These are phyloP conservation scores for Phocides pigmalion DNA, from an alignment of 1,140 invertebrate species.

Conservation along the genomic window DNA sequence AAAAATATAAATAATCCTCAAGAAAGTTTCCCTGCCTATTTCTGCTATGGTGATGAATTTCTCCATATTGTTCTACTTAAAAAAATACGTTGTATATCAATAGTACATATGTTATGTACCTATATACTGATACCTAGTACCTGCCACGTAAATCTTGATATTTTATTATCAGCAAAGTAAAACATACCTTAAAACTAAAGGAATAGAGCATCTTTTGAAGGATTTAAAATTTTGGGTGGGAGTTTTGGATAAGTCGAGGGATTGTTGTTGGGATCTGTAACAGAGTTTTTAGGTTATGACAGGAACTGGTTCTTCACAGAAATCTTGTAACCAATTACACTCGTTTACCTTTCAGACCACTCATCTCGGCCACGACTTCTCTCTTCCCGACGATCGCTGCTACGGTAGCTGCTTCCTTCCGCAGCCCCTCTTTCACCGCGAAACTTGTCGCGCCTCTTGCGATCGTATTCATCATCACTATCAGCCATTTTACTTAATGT, in stretches of 20 bases:
- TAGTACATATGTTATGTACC: no score
- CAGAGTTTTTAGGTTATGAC: constrained; percentile 24
- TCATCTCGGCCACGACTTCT: constrained; percentile 87
- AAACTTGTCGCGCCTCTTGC: constrained; percentile 94
- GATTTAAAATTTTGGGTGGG: constrained; percentile 57
- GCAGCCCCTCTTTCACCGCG: constrained; percentile 90
- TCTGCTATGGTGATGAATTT: no score
- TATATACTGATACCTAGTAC: neutral
- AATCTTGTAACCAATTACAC: neutral
- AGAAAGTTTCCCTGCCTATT: no score
- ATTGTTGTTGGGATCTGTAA: constrained; percentile 72
- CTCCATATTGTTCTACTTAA: no score
- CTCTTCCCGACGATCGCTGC: constrained; percentile 89
- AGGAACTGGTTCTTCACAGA: neutral
- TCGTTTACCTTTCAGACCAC: constrained; percentile 87
- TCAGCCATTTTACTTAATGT: constrained; percentile 88
- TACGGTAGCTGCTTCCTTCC: constrained; percentile 89
- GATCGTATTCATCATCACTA: constrained; percentile 96
- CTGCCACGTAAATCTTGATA: constrained; percentile 16
- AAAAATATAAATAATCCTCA: no score
- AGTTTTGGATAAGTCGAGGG: constrained; percentile 56
- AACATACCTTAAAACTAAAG: constrained; percentile 62
- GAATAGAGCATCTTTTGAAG: constrained; percentile 56
- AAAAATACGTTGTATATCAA: no score
- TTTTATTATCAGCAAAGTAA: neutral